Percentiles rank a stretch among this genome's conserved stretches.
phyloP scores from a whole-genome alignment of 2,888 invertebrate species.

The Listrodromus nycthemerus region DNA sequence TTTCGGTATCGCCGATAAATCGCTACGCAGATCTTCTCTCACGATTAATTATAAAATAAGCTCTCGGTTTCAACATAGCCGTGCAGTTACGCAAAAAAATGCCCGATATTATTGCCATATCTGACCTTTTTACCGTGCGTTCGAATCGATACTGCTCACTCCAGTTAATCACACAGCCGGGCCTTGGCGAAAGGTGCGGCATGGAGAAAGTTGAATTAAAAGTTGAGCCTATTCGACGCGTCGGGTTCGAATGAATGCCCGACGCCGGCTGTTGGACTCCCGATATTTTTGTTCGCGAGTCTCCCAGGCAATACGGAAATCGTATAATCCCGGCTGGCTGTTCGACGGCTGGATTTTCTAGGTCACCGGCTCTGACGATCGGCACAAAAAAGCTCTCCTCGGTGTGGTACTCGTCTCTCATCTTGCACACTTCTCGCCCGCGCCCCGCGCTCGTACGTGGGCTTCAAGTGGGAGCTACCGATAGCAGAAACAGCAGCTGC shows the following conservation, averaged over 20 bases:
- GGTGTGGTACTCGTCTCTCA: neutral
- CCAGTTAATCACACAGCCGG: neutral
- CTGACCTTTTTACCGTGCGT: neutral
- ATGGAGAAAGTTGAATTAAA: constrained; percentile 29
- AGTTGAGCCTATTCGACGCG: neutral
- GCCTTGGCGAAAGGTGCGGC: neutral
- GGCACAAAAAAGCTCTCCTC: constrained; percentile 18
- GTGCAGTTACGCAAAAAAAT: too few relatives aligned
- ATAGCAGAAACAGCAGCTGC: constrained; percentile 14
- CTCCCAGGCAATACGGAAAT: neutral
- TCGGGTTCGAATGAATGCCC: neutral
- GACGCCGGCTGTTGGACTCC: neutral
- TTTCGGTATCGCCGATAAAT: too few relatives aligned
- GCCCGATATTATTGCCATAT: too few relatives aligned
- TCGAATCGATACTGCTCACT: neutral
- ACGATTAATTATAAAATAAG: too few relatives aligned
- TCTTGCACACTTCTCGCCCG: constrained; percentile 1
- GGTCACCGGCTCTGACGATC: constrained; percentile 8
- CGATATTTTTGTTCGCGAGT: constrained; percentile 9
- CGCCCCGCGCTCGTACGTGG: neutral
- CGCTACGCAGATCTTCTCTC: too few relatives aligned
- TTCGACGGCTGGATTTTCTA: neutral
- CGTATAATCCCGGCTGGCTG: constrained; percentile 8
- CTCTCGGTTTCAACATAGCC: too few relatives aligned
- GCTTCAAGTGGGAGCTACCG: neutral